phyloP scores from a whole-genome alignment of 2,113 vertebrate genomes.

The Platichthys flesus region DNA sequence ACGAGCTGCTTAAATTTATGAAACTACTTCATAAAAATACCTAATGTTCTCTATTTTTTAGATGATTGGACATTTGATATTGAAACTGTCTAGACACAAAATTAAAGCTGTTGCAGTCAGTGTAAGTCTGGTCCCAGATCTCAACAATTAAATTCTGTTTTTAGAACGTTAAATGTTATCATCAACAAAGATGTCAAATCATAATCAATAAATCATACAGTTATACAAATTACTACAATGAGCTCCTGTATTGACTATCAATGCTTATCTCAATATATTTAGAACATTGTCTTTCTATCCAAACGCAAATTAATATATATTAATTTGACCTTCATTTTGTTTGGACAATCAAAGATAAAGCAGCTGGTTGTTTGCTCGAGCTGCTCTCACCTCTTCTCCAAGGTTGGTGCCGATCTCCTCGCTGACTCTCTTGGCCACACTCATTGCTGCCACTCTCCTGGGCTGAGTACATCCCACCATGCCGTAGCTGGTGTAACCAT shows the following conservation, averaged over 20 bases:
- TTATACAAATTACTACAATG: too few relatives aligned
- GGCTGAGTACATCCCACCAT: slow-evolving; percentile 99
- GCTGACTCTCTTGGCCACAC: slow-evolving; percentile 97
- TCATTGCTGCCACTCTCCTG: slow-evolving; percentile 97
- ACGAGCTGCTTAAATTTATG: neutral
- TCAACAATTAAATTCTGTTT: neutral
- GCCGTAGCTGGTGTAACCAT: slow-evolving; percentile 96
- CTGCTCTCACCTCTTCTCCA: slow-evolving; percentile 91
- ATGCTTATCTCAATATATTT: neutral
- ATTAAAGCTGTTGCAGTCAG: neutral
- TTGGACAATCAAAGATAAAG: neutral
- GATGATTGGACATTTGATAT: neutral
- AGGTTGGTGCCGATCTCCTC: slow-evolving; percentile 94
- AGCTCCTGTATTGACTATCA: neutral
- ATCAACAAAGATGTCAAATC: too few relatives aligned
- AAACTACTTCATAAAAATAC: neutral
- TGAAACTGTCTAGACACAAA: neutral
- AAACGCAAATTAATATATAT: neutral
- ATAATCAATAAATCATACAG: neutral
- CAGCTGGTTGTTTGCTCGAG: neutral
- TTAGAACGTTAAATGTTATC: neutral
- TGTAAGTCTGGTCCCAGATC: neutral
- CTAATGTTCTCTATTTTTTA: neutral
- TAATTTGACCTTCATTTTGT: neutral
- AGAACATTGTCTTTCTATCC: neutral